Evolutionary conservation across 2,113 vertebrate species (phyloP), one percentile per base, ranked within the genome.

Genomic region (Ibidorhyncha struthersii): DNA sequence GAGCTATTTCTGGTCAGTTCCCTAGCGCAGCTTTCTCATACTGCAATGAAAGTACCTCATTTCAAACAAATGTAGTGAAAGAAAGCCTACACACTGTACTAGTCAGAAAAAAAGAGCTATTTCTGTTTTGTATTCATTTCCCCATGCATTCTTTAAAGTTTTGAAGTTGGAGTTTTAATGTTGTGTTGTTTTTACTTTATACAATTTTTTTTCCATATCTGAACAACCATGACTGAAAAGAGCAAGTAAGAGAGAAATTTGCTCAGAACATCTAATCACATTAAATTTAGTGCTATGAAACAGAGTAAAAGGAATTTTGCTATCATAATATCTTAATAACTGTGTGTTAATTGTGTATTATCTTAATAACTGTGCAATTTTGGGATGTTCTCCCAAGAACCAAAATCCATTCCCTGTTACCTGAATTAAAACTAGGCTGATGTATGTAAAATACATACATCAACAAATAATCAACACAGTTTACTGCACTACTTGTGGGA

Each of bases 381-480:
- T 43, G 30, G 40, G 67, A 76, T 43, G 45, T 56, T 82, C 16
- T 96, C 40, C 34, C 26, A 58, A 88, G 81, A 82, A 84, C 19
- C 17, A 47, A 67, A 38, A 82, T 88, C 14, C 8, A 4, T 81
- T 76, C 8, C 12, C 59, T 77, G 26, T 84, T 80, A 86, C 30
- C 43, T 89, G 52, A 88, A 78, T 71, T 83, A 58, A 65, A 86
- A 58, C 71, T 56, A 69, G 14, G 5, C 14, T 86, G 66, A 87
- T 45, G 45, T 45, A 45, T 78, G 73, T 83, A 93, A 97, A 96
- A 95, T 88, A 40, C 30, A 53, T 89, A 59, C 38, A 82, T 80
- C 72, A 96, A 73, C 61, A 88, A 95, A 81, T 95, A 96, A 95
- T 95, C 82, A 94, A 34, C 25, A 29, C 38, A 81, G 70, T 88